phyloP scores from a whole-genome alignment of 2,888 invertebrate genomes.

The Eupithecia insigniata region DNA sequence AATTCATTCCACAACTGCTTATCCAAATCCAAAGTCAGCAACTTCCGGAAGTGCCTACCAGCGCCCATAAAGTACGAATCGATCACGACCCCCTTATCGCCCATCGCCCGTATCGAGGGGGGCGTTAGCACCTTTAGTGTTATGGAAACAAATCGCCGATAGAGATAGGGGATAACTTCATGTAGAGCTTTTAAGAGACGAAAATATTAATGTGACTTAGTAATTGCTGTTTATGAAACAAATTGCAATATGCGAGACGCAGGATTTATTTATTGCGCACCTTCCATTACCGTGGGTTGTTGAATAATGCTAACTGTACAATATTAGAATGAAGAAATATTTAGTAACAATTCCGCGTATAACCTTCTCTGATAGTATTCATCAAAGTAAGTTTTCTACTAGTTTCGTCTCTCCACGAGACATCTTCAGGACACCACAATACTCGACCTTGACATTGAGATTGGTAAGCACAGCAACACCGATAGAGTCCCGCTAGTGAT shows the following conservation, averaged over 20 bases:
- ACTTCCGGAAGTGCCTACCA: constrained; percentile 33
- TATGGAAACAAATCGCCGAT: constrained; percentile 38
- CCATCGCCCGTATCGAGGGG: constrained; percentile 34
- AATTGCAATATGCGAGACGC: background rate
- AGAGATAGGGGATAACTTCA: constrained; percentile 18
- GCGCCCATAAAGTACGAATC: constrained; percentile 38
- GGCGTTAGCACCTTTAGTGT: constrained; percentile 36
- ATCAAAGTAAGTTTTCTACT: too few species aligned
- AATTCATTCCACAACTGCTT: constrained; percentile 29
- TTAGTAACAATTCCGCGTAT: too few species aligned
- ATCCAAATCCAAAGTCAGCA: constrained; percentile 32
- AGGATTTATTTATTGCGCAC: background rate
- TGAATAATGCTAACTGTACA: background rate
- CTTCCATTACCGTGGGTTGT: background rate
- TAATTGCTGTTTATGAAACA: background rate
- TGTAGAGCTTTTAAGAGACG: constrained; percentile 10
- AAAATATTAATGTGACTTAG: background rate
- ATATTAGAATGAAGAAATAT: too few species aligned
- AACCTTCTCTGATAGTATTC: too few species aligned
- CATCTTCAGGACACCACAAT: too few species aligned
- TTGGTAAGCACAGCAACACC: too few species aligned
- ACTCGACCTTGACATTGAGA: too few species aligned
- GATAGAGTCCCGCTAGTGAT: too few species aligned
- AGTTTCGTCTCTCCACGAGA: too few species aligned
- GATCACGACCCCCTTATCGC: constrained; percentile 41